Percentiles rank a stretch among this genome's conserved stretches.
Evolutionary conservation across 2,797 vertebrate species (phyloP).

Genomic region (Xenopus petersii): DNA sequence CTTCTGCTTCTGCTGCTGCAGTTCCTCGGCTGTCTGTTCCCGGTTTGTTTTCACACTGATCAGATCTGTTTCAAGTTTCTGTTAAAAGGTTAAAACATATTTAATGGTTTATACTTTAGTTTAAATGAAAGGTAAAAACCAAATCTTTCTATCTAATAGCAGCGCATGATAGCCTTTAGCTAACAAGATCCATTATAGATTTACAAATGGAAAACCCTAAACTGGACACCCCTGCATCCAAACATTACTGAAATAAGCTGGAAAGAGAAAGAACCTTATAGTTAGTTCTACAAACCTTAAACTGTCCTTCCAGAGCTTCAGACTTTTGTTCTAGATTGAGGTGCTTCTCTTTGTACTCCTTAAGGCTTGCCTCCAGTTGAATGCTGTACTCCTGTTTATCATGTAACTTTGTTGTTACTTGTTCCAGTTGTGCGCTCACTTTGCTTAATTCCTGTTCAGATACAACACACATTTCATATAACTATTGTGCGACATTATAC

Average conservation of each 20-base stretch:
- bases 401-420: constrained; percentile 75
- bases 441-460: constrained; percentile 84
- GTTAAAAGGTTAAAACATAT: constrained; percentile 25
- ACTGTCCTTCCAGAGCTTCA: constrained; percentile 79
- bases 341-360: constrained; percentile 85
- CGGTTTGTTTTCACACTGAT: constrained; percentile 70
- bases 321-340: constrained; percentile 81
- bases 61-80: constrained; percentile 86
- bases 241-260: no score
- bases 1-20: constrained; percentile 76
- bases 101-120: no score
- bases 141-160: no score
- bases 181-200: no score
- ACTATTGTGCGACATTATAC: no score
- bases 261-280: no score
- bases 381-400: constrained; percentile 82
- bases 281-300: constrained; percentile 74
- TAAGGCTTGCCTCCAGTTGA: constrained; percentile 83
- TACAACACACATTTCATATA: background rate
- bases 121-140: no score
- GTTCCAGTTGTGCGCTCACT: constrained; percentile 77
- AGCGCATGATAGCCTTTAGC: no score
- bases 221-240: no score
- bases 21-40: constrained; percentile 77
- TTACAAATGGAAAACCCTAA: no score